Conservation (phyloP, 1,140 invertebrate genomes). For the Belonocnema kinseyi region DNA sequence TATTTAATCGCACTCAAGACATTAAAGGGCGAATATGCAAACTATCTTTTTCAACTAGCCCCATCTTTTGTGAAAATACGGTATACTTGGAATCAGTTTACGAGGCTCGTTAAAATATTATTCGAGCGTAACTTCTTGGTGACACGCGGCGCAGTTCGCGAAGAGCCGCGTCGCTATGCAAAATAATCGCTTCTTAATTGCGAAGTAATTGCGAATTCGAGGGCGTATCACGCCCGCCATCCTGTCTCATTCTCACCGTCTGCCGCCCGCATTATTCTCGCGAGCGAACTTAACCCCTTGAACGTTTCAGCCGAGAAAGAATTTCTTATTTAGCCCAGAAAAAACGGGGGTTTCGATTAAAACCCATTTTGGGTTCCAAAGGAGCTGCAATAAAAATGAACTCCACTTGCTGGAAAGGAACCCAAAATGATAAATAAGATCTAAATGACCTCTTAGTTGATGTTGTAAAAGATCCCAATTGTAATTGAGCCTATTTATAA, state of each 20-base stretch:
- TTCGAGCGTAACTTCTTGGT: conserved; percentile 70
- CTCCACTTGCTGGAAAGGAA: no score
- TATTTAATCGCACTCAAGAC: conserved; percentile 53
- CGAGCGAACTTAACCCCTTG: conserved; percentile 58
- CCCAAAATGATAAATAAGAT: no score
- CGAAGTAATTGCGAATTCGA: conserved; percentile 69
- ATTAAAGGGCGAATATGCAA: conserved; percentile 66
- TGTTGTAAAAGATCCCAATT: no score
- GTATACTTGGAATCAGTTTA: conserved; percentile 68
- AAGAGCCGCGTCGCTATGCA: conserved; percentile 66
- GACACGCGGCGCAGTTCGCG: conserved; percentile 69
- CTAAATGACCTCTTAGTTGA: no score
- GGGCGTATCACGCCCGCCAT: conserved; percentile 53
- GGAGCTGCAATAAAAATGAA: no score
- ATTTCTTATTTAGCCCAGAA: no score
- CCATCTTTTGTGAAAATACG: conserved; percentile 48
- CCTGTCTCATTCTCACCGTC: conserved; percentile 61
- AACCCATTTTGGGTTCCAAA: no score
- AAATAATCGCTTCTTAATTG: conserved; percentile 74
- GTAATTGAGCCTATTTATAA: no score
- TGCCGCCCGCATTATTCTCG: conserved; percentile 61
- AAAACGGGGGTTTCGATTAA: no score
- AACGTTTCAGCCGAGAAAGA: neutral
- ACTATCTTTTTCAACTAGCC: conserved; percentile 61
- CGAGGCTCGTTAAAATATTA: conserved; percentile 73